These are phyloP conservation scores for Epinephelus coioides DNA, from an alignment of 2,797 vertebrate species.

Conservation along the genomic window DNA sequence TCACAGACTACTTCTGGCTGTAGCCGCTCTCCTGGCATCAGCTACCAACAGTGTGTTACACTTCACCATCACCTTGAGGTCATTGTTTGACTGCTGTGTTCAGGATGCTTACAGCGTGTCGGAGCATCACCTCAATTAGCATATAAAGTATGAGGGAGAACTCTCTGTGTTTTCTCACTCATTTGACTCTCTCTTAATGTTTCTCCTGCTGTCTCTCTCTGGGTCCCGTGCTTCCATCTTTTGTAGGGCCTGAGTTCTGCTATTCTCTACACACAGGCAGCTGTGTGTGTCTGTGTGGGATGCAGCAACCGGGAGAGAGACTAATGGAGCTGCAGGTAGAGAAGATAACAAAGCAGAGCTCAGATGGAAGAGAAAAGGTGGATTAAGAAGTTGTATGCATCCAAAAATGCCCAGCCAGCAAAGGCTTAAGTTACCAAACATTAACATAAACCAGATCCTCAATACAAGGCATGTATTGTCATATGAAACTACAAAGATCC, in stretches of 20 bases:
- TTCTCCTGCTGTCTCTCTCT: conserved; percentile 36
- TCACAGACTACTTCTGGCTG: conserved; percentile 30
- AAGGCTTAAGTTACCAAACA: background rate
- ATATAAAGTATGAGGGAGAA: conserved; percentile 66
- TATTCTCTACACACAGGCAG: background rate
- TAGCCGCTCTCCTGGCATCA: conserved; percentile 46
- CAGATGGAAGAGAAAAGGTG: background rate
- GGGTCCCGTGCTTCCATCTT: conserved; percentile 21
- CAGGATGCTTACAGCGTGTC: conserved; percentile 66
- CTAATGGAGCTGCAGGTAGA: background rate
- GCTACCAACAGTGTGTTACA: conserved; percentile 33
- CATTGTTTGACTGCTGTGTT: conserved; percentile 63
- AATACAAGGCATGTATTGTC: background rate
- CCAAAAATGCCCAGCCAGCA: background rate
- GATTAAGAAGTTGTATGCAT: background rate
- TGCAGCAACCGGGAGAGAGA: background rate
- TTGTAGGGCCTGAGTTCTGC: background rate
- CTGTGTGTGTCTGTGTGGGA: conserved; percentile 9
- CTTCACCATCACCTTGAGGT: conserved; percentile 65
- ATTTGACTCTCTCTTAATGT: conserved; percentile 41
- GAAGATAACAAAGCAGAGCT: background rate
- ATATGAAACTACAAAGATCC: background rate
- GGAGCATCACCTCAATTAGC: conserved; percentile 69
- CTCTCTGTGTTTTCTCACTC: conserved; percentile 53
- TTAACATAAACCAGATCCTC: background rate